Evolutionary conservation across 2,113 vertebrate genomes (phyloP).

Genomic region (Lipophrys pholis): DNA sequence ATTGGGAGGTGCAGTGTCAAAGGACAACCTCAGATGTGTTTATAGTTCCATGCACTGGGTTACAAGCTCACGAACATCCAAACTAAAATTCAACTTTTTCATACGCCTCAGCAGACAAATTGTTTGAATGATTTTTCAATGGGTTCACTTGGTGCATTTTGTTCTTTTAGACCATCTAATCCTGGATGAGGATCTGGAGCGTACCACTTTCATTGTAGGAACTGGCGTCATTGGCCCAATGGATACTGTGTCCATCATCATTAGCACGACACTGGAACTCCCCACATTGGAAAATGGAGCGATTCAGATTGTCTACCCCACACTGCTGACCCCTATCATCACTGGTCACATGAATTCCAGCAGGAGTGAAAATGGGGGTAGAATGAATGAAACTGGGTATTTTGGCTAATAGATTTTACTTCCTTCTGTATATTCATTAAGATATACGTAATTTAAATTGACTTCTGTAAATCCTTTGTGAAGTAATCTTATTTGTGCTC

Average conservation of each 20-base stretch:
- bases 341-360: constrained; percentile 67
- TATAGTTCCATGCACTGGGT: no score
- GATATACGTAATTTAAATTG: background rate
- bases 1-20: no score
- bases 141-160: background rate
- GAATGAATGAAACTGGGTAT: constrained; percentile 90
- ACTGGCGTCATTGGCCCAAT: constrained; percentile 87
- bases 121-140: no score
- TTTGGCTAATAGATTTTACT: constrained; percentile 1
- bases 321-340: constrained; percentile 86
- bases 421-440: background rate
- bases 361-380: constrained; percentile 87
- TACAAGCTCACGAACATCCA: no score
- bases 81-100: no score
- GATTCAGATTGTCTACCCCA: constrained; percentile 87
- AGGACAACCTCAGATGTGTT: no score
- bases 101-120: no score
- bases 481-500: background rate
- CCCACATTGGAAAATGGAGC: constrained; percentile 90
- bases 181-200: constrained; percentile 91
- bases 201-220: constrained; percentile 88
- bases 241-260: constrained; percentile 88
- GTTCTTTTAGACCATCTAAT: constrained; percentile 89
- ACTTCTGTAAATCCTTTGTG: background rate
- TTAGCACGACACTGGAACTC: constrained; percentile 90